Evolutionary conservation across 2,888 invertebrate species (phyloP).

Genomic region (Lasioglossum figueresi): DNA sequence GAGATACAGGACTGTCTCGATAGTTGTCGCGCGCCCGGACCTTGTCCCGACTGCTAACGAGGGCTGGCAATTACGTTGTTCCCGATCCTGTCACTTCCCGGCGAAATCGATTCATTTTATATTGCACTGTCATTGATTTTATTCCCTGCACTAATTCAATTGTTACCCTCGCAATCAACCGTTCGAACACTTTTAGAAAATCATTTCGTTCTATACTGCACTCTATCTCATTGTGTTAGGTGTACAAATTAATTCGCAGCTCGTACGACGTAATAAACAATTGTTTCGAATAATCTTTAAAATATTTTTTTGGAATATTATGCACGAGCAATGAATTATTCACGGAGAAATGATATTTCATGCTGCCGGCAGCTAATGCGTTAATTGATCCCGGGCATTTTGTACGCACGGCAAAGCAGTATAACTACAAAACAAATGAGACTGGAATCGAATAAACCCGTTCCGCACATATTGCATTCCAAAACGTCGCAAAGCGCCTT

Average conservation of each 20-base stretch:
- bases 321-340: not conserved
- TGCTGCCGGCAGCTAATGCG: not conserved
- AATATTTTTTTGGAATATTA: not conserved
- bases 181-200: not conserved
- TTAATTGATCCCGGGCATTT: not conserved
- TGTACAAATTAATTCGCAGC: not conserved
- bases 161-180: not conserved
- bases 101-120: no score
- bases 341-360: not conserved
- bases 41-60: not conserved
- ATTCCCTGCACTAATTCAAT: not conserved
- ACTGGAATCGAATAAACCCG: not conserved
- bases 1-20: constrained; percentile 11
- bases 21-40: not conserved
- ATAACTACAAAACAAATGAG: not conserved
- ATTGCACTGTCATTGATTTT: not conserved
- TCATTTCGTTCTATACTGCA: not conserved
- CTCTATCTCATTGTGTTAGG: not conserved
- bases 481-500: not conserved
- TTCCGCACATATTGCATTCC: not conserved
- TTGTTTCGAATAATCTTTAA: no score
- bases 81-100: not conserved
- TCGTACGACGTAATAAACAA: no score
- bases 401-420: not conserved
- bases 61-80: not conserved